Base-by-base conservation (phyloP, 2,797 vertebrate species). In the Onychomys arenicola region DNA sequence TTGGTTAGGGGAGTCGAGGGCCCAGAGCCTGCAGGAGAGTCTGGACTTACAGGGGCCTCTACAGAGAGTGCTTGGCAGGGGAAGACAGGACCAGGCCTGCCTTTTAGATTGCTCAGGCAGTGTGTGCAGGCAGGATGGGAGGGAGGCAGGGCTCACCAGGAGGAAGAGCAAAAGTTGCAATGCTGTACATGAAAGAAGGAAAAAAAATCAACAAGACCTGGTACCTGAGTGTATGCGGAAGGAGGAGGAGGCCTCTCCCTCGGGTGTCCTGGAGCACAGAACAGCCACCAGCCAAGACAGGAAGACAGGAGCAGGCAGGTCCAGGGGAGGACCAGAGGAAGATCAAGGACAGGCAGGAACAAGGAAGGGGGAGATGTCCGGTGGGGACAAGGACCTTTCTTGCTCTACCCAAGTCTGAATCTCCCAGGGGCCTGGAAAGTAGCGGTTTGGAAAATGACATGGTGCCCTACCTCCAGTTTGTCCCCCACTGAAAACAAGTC, bases 51-150 rank as follows among this genome's bases (percentile, higher is more conserved):
- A 85, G 57, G 89, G 83, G 78, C 77, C 77, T 43, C 40, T 23
- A 11, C 1, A 16, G 32, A 55, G n/a, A 5, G 69, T n/a, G 0
- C 75, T 19, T 0, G 14, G 67, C 49, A 29, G 57, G n/a, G 29
- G 75, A 49, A 40, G 0, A 25, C 97, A 96, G 84, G 96, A 95
- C 77, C 65, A 65, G 96, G 84, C 96, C 76, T 94, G 91, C 5
- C 2, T 5, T 55, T n/a, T 7, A 10, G 89, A 76, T 40, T 9
- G 6, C 75, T 40, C 55, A 10, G 84, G 71, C 75, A 77, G 49
- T 1, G 5, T 37, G 55, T 83, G 46, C 67, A n/a, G 46, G 61
- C 11, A 80, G 67, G 71, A 37, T 5, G 2, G 4, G 21, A 67
- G 32, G 23, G 32, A 85, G 85, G 92, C 6, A 32, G 81, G 32